These are phyloP conservation scores for Cuniculus paca DNA, from an alignment of 2,797 vertebrate species.

Conservation along the genomic window DNA sequence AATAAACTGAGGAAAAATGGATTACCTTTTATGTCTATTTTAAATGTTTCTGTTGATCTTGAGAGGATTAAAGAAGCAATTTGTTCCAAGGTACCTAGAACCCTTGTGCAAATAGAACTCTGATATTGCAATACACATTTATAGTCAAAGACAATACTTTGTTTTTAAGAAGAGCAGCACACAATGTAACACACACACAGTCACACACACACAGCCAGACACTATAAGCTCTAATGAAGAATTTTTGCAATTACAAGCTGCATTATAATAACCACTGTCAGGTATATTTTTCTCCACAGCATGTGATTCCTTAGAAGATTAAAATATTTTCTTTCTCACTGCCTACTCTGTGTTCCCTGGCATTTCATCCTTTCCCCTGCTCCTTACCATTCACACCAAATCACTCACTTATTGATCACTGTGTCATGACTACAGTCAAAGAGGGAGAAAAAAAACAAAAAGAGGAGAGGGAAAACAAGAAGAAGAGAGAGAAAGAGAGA, in stretches of 20 bases:
- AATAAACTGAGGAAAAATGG: background rate
- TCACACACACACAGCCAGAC: background rate
- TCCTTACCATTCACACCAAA: background rate
- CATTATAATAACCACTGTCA: background rate
- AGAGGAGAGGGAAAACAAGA: too few relatives aligned
- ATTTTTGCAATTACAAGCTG: slow-evolving; percentile 36
- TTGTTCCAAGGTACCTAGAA: slow-evolving; percentile 47
- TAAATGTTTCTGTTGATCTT: slow-evolving; percentile 38
- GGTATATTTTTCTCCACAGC: background rate
- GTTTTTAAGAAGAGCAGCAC: slow-evolving; percentile 42
- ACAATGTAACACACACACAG: slow-evolving; percentile 23
- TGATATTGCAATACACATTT: background rate
- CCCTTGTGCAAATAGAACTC: slow-evolving; percentile 38
- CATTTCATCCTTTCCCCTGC: background rate
- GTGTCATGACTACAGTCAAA: background rate
- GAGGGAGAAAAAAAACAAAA: background rate
- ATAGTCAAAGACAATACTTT: slow-evolving; percentile 54
- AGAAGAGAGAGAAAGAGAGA: background rate
- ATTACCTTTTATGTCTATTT: slow-evolving; percentile 34
- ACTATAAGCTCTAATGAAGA: slow-evolving; percentile 20
- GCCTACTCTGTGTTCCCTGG: too few relatives aligned
- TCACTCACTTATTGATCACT: background rate
- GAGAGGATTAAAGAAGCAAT: background rate
- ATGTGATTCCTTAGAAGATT: background rate
- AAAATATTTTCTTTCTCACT: background rate